These are phyloP conservation scores for Aleadryas rufinucha DNA, from an alignment of 2,113 vertebrate species.

Conservation along the genomic window DNA sequence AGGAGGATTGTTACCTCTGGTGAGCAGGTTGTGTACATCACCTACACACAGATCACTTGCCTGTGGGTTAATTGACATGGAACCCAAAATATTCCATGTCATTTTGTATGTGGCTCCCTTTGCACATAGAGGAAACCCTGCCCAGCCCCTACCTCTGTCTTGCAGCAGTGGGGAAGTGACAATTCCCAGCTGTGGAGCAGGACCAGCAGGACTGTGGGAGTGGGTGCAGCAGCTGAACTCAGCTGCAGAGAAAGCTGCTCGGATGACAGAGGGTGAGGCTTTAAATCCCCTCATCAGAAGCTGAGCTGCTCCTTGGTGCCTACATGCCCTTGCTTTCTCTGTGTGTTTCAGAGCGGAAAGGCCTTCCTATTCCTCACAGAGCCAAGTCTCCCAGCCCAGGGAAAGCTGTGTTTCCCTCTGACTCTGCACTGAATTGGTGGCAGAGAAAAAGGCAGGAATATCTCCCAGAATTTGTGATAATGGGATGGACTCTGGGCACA, in stretches of 20 bases:
- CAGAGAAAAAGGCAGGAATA: neutral
- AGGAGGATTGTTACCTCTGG: neutral
- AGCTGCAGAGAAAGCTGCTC: neutral
- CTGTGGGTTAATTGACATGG: neutral
- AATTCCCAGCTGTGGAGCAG: neutral
- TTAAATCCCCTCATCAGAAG: neutral
- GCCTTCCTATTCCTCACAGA: neutral
- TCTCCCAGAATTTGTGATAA: rapidly evolving
- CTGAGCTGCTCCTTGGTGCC: rapidly evolving
- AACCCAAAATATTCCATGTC: neutral
- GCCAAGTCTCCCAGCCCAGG: rapidly evolving
- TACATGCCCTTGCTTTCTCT: neutral
- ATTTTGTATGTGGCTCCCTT: neutral
- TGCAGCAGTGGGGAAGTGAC: neutral
- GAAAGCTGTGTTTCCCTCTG: rapidly evolving
- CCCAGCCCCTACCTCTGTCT: rapidly evolving
- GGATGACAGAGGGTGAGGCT: neutral
- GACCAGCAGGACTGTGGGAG: neutral
- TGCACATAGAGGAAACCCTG: rapidly evolving
- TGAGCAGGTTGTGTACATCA: neutral
- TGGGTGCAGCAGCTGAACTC: neutral
- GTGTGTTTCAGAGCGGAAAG: neutral
- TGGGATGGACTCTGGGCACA: rapidly evolving
- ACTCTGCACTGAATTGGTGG: rapidly evolving
- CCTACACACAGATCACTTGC: neutral